Evolutionary conservation across 2,113 vertebrate genomes (phyloP).

Genomic region (Orthonyx spaldingii): DNA sequence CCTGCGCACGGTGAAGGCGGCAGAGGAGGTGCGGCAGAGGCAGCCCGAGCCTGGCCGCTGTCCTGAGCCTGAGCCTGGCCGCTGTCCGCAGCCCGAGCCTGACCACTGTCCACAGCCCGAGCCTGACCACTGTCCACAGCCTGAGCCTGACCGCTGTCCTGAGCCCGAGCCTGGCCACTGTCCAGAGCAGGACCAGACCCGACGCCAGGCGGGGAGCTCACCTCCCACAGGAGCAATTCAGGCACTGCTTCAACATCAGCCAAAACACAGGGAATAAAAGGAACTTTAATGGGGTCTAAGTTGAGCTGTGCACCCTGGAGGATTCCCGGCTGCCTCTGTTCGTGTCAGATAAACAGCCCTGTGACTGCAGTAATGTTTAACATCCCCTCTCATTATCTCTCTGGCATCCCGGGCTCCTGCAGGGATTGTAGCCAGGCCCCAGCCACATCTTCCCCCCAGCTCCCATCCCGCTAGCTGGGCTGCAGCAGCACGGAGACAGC

Average conservation of each 20-base stretch:
- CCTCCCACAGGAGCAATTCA: not conserved
- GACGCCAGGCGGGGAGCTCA: not conserved
- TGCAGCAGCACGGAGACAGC: not conserved
- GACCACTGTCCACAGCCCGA: not conserved
- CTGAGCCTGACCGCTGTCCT: not conserved
- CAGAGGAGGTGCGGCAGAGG: too few species aligned
- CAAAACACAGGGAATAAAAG: conserved; percentile 28
- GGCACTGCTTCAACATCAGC: not conserved
- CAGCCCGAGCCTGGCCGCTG: not conserved
- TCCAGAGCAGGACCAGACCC: not conserved
- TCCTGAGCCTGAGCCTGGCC: not conserved
- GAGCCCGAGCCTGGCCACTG: not conserved
- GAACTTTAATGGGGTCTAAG: conserved; percentile 27
- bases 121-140: not conserved
- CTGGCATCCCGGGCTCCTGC: conserved; percentile 52
- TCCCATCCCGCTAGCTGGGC: not conserved
- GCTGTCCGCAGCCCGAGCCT: not conserved
- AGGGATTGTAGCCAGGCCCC: conserved; percentile 36
- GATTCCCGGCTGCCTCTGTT: conserved; percentile 53
- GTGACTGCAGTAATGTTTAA: conserved; percentile 53
- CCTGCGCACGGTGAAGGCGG: too few species aligned
- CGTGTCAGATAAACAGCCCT: conserved; percentile 43
- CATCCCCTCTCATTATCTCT: conserved; percentile 63
- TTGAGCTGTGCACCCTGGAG: conserved; percentile 29
- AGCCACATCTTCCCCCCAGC: not conserved